phyloP scores from a whole-genome alignment of 2,888 invertebrate genomes.

The Strigamia crassipes region DNA sequence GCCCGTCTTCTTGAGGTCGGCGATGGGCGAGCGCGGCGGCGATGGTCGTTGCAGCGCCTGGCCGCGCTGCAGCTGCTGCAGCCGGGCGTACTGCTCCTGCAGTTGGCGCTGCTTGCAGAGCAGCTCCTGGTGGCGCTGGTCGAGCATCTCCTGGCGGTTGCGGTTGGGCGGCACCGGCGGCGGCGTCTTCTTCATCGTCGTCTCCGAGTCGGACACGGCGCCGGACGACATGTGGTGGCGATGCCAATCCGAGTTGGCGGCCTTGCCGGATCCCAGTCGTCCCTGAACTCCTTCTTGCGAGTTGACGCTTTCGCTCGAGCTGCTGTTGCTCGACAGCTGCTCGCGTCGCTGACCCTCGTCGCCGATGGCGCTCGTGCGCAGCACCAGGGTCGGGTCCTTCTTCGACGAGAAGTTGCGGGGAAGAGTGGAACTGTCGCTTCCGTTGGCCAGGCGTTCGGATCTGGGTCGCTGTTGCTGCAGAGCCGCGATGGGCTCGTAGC shows the following conservation, averaged over 20 bases:
- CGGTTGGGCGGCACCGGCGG: constrained; percentile 52
- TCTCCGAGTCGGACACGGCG: constrained; percentile 50
- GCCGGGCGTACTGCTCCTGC: constrained; percentile 87
- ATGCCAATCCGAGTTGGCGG: not conserved
- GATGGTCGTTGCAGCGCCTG: constrained; percentile 60
- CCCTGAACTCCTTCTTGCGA: constrained; percentile 69
- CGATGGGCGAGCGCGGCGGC: constrained; percentile 62
- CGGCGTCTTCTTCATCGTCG: constrained; percentile 43
- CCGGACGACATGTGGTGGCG: constrained; percentile 44
- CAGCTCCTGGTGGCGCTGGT: constrained; percentile 85
- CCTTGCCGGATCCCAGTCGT: constrained; percentile 24
- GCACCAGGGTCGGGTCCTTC: constrained; percentile 51
- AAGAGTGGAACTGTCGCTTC: constrained; percentile 47
- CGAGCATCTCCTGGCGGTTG: constrained; percentile 63
- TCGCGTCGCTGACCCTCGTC: constrained; percentile 54
- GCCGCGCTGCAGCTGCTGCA: constrained; percentile 80
- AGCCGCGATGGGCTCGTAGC: constrained; percentile 60
- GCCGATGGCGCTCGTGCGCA: constrained; percentile 53
- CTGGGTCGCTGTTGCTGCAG: constrained; percentile 49
- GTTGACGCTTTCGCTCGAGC: constrained; percentile 77
- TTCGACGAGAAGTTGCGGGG: constrained; percentile 50
- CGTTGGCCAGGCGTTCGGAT: constrained; percentile 51
- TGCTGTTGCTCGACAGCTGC: constrained; percentile 68
- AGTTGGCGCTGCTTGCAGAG: constrained; percentile 83
- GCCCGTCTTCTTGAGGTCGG: constrained; percentile 78